Evolutionary conservation across 1,140 invertebrate species (phyloP).

Genomic region (Trichonephila clavata): DNA sequence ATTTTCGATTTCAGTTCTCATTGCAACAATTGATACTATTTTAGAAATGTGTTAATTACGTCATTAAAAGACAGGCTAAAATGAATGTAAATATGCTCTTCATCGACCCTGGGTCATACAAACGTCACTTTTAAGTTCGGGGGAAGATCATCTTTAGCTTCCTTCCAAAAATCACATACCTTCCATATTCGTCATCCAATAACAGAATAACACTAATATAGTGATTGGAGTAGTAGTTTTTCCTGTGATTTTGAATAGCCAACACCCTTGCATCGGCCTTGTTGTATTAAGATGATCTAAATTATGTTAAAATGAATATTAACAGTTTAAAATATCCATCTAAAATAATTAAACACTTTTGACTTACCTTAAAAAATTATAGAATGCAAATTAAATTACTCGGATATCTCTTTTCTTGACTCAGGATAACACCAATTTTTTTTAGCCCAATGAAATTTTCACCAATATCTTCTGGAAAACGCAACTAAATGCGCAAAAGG

Average conservation of each 20-base stretch:
- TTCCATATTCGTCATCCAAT: constrained; percentile 72
- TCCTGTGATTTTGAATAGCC: neutral
- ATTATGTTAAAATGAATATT: neutral
- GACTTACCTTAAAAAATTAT: neutral
- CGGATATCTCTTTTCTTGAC: neutral
- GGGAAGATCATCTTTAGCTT: constrained; percentile 56
- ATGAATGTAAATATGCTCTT: constrained; percentile 46
- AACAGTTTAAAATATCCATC: neutral
- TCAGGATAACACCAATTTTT: neutral
- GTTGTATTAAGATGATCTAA: neutral
- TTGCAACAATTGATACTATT: constrained; percentile 1
- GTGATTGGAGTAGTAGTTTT: constrained; percentile 69
- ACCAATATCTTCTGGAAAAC: neutral
- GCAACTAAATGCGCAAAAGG: neutral
- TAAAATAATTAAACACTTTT: neutral
- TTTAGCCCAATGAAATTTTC: neutral
- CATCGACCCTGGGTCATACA: constrained; percentile 11
- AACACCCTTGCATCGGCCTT: constrained; percentile 64
- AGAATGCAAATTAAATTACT: neutral
- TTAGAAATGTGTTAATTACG: constrained; percentile 44
- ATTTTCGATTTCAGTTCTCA: constrained; percentile 44
- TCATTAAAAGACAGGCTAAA: constrained; percentile 38
- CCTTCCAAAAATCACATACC: constrained; percentile 65
- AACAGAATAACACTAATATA: constrained; percentile 39
- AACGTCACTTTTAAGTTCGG: constrained; percentile 60